Conservation (phyloP, 2,797 vertebrate species). For the Linurgus olivaceus region DNA sequence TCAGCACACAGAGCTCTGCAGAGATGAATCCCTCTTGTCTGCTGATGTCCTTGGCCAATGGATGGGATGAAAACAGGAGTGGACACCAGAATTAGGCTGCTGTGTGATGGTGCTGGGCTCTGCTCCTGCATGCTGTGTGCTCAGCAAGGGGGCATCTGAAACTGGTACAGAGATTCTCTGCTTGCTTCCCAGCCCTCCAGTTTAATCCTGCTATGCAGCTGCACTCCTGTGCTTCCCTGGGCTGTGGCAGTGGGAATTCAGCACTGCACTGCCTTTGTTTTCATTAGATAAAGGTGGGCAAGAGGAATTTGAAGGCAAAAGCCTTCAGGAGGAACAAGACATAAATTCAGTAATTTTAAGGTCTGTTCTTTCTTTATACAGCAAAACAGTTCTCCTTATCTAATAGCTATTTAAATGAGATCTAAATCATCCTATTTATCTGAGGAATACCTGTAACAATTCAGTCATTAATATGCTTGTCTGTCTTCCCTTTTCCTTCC, state of each 20-base stretch:
- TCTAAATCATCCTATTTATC: not conserved
- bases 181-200: not conserved
- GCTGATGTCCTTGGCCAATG: not conserved
- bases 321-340: not conserved
- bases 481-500: not conserved
- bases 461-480: not conserved
- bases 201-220: not conserved
- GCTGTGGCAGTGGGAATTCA: not conserved
- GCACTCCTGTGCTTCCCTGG: not conserved
- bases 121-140: not conserved
- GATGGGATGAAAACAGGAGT: not conserved
- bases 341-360: not conserved
- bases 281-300: not conserved
- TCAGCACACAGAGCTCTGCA: not conserved
- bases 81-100: not conserved
- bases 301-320: not conserved
- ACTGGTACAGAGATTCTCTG: not conserved
- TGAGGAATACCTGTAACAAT: not conserved
- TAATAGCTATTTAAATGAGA: not conserved
- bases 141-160: not conserved
- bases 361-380: not conserved
- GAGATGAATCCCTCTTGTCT: not conserved
- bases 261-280: not conserved
- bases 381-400: not conserved
- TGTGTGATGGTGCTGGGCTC: not conserved